Evolutionary conservation across 2,888 invertebrate genomes (phyloP), one percentile per base, ranked within the genome.

Genomic region (Gibbula magus): DNA sequence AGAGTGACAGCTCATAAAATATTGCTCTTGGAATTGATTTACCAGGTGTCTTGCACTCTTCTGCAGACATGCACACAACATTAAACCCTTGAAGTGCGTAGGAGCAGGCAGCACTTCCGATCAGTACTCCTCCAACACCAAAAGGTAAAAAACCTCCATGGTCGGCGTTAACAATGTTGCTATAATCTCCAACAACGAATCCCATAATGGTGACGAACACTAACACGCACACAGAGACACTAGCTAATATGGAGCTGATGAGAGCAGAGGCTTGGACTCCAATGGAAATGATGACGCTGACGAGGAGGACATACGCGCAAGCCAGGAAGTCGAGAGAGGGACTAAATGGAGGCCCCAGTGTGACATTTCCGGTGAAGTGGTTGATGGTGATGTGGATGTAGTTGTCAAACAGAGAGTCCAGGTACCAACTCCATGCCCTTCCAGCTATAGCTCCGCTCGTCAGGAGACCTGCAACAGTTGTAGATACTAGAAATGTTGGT

Each of bases 111-210:
- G 92, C 92, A 3, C 93, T 92, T 2, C 93, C 93, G 13, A 92
- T 91, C 18, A 93, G 80, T 77, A 93, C 91, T 0, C 92, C 92
- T 10, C 83, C 80, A 20, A 90, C 76, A 1, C 91, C 92, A 82
- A 86, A 87, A 0, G 91, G 91, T 35, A 91, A 83, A 81, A 91
- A 91, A n/a, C 91, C 91, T 0, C 90, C 90, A 20, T 85, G 82
- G 4, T 82, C 84, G 18, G 81, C 56, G 76, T 85, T 94, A 0
- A 95, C 95, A 97, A 98, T 98, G 90, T 98, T 97, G 2, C 93
- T 93, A 7, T 95, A 93, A 88, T 97, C 95, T 0, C 97, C 97
- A 90, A 96, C 96, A 91, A 95, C 96, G 89, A 97, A 95, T 0
- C 98, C 98, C 32, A 97, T 94, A 13, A 89, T 78, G 29, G 92